phyloP scores from a whole-genome alignment of 2,797 vertebrate genomes.

The Pitangus sulphuratus region DNA sequence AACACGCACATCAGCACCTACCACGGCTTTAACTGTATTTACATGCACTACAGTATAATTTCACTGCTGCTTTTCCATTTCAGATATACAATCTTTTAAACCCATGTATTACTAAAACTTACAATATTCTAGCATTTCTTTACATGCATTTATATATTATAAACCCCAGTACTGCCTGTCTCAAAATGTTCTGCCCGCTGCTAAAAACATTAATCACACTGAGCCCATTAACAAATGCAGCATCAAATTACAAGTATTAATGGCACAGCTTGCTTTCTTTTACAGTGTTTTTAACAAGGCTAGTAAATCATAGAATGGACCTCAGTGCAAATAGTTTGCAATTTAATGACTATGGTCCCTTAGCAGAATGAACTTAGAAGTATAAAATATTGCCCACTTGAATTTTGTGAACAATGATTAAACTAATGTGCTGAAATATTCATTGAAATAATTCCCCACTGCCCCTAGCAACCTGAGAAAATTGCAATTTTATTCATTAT shows the following conservation, averaged over 20 bases:
- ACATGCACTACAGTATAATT: conserved; percentile 6
- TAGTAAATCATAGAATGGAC: conserved; percentile 94
- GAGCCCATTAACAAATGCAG: conserved; percentile 91
- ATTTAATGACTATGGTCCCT: conserved; percentile 91
- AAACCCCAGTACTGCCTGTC: conserved; percentile 61
- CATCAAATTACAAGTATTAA: conserved; percentile 96
- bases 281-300: conserved; percentile 95
- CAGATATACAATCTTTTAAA: conserved; percentile 15
- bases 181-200: conserved; percentile 73
- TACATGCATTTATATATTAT: conserved; percentile 40
- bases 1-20: conserved; percentile 55
- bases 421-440: conserved; percentile 99
- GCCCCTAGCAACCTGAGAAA: conserved; percentile 92
- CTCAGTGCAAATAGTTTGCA: conserved; percentile 88
- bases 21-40: conserved; percentile 9
- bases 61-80: conserved; percentile 13
- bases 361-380: conserved; percentile 86
- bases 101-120: conserved; percentile 19
- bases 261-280: conserved; percentile 88
- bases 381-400: conserved; percentile 89
- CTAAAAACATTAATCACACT: conserved; percentile 86
- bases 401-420: conserved; percentile 93
- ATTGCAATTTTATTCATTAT: conserved; percentile 99
- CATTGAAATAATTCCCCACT: conserved; percentile 95
- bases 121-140: conserved; percentile 19